phyloP scores from a whole-genome alignment of 2,888 invertebrate genomes.

The Xanthorhoe designata region DNA sequence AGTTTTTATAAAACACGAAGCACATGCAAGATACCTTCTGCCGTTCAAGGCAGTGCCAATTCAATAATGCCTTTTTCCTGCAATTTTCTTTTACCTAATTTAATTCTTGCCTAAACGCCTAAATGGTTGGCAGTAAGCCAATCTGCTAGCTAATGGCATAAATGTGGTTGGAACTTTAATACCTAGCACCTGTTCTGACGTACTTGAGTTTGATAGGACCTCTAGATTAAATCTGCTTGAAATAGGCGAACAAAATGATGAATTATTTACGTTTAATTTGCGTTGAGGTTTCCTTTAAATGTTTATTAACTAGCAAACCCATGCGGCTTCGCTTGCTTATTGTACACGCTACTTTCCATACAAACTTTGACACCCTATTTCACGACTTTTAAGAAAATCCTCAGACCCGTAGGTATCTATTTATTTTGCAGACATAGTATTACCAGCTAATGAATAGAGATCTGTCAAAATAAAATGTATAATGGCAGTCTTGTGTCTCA shows the following conservation, averaged over 20 bases:
- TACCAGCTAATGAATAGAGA: too few relatives aligned
- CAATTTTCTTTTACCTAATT: constrained; percentile 13
- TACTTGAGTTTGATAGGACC: background rate
- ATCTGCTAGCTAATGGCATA: constrained; percentile 8
- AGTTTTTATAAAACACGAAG: background rate
- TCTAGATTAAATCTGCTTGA: background rate
- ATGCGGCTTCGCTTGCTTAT: too few relatives aligned
- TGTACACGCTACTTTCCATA: too few relatives aligned
- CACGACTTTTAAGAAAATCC: too few relatives aligned
- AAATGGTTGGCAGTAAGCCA: constrained; percentile 26
- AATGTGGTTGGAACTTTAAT: background rate
- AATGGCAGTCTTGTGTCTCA: too few relatives aligned
- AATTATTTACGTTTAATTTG: too few relatives aligned
- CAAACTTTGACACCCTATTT: too few relatives aligned
- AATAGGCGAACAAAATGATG: background rate
- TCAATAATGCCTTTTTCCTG: constrained; percentile 10
- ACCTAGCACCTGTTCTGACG: constrained; percentile 6
- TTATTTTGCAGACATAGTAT: too few relatives aligned
- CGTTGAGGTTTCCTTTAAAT: too few relatives aligned
- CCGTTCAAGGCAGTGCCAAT: background rate
- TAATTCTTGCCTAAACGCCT: constrained; percentile 4
- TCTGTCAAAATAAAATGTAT: too few relatives aligned
- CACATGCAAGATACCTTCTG: background rate
- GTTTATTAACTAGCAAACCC: too few relatives aligned
- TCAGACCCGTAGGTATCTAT: too few relatives aligned